A percentile compares a stretch with the other conserved stretches of the same genome.
phyloP scores from a whole-genome alignment of 53 echinoderm and acorn worm genomes.

The Zoroaster sp. region DNA sequence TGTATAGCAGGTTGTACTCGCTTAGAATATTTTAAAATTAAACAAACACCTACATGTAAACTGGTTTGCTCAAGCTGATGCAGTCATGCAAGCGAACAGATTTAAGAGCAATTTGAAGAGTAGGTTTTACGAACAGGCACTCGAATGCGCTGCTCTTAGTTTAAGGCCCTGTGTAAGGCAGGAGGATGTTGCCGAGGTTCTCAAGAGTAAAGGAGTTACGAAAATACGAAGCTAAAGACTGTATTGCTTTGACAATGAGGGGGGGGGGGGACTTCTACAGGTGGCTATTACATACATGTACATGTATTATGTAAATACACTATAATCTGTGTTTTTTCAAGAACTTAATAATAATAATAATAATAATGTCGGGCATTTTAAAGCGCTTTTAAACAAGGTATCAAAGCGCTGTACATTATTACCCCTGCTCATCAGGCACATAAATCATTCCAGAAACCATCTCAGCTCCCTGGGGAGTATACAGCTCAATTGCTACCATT shows the following conservation, averaged over 20 bases:
- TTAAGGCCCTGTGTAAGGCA: not conserved
- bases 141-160: not conserved
- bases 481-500: too few species aligned
- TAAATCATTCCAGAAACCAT: too few species aligned
- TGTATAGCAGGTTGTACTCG: too few species aligned
- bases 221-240: not conserved
- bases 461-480: too few species aligned
- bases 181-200: not conserved
- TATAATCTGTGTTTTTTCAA: too few species aligned
- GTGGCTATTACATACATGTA: too few species aligned
- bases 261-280: not conserved
- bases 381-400: too few species aligned
- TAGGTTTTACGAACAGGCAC: not conserved
- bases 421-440: too few species aligned
- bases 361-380: too few species aligned
- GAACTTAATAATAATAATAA: too few species aligned
- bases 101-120: not conserved
- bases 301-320: too few species aligned
- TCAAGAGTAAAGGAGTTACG: not conserved
- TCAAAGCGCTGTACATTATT: too few species aligned
- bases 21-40: conserved; percentile 18
- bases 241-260: not conserved
- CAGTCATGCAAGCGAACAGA: not conserved
- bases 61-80: not conserved
- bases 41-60: not conserved